Conservation (phyloP, 2,888 invertebrate genomes). For the Campaea margaritaria region DNA sequence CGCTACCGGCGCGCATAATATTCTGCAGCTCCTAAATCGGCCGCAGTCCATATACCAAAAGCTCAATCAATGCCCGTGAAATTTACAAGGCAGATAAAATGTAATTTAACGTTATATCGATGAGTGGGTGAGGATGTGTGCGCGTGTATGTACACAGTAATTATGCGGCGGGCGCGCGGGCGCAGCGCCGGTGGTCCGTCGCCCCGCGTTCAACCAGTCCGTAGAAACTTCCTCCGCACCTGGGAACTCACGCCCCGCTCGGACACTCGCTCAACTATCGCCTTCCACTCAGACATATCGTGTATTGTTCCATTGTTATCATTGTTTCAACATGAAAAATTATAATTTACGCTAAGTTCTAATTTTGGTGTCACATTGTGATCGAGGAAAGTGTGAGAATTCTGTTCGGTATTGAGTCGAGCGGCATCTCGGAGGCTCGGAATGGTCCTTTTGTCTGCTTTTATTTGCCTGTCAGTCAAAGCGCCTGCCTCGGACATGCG, state of each 20-base stretch:
- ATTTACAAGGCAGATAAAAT: conserved; percentile 81
- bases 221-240: conserved; percentile 68
- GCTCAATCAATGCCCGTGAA: conserved; percentile 77
- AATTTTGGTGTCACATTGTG: conserved; percentile 44
- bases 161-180: conserved; percentile 81
- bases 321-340: conserved; percentile 46
- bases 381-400: conserved; percentile 70
- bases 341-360: conserved; percentile 48
- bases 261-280: conserved; percentile 63
- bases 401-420: conserved; percentile 39
- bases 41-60: conserved; percentile 61
- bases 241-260: conserved; percentile 66
- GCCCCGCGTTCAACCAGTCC: conserved; percentile 55
- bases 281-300: conserved; percentile 56
- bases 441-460: conserved; percentile 69
- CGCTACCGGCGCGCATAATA: conserved; percentile 62
- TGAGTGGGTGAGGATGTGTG: conserved; percentile 62
- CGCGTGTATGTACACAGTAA: conserved; percentile 78
- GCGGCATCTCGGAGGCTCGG: conserved; percentile 44
- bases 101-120: conserved; percentile 80
- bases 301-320: conserved; percentile 54
- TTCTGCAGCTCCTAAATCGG: conserved; percentile 48
- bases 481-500: conserved; percentile 64
- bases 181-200: conserved; percentile 81
- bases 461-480: conserved; percentile 82